Percentiles rank a stretch among this genome's conserved stretches.
These are phyloP conservation scores for Lycopodina hypogea DNA, from an alignment of 37 sponge, comb jelly and placozoan species.

Conservation along the genomic window DNA sequence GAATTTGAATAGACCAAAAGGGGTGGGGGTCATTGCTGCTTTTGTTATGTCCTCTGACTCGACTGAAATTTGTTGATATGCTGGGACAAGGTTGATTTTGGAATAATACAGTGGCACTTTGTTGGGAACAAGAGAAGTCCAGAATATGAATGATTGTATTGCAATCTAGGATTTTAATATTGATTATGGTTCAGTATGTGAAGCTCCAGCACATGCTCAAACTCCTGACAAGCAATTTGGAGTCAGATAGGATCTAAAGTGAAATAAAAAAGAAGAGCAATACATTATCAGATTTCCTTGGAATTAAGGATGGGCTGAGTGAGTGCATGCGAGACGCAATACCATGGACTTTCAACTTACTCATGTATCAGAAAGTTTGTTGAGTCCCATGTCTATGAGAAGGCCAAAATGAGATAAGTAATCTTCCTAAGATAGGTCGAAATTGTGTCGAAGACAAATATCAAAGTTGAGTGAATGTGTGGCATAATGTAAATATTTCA, in stretches of 20 bases:
- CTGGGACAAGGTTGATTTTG: slow-evolving; percentile 50
- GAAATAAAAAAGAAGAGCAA: too few relatives aligned
- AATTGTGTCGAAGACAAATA: slow-evolving; percentile 56
- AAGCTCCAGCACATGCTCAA: slow-evolving; percentile 68
- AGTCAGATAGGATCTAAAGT: slow-evolving; percentile 43
- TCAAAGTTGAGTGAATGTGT: slow-evolving; percentile 61
- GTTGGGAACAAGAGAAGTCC: slow-evolving; percentile 30
- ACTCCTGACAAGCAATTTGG: slow-evolving; percentile 50
- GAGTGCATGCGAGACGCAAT: slow-evolving; percentile 4
- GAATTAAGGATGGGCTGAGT: slow-evolving; percentile 7
- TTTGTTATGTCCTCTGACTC: slow-evolving; percentile 52
- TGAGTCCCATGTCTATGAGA: slow-evolving; percentile 47
- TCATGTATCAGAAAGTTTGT: slow-evolving; percentile 5
- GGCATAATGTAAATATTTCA: slow-evolving; percentile 52
- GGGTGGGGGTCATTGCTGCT: slow-evolving; percentile 62
- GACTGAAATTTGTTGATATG: slow-evolving; percentile 61
- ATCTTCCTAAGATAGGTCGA: slow-evolving; percentile 68
- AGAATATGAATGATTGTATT: slow-evolving; percentile 51
- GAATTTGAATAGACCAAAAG: too few relatives aligned
- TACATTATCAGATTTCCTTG: slow-evolving; percentile 31
- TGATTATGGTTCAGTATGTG: slow-evolving; percentile 69
- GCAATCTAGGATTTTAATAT: slow-evolving; percentile 33
- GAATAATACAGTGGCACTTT: slow-evolving; percentile 45
- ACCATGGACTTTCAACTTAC: slow-evolving; percentile 39
- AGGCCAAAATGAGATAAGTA: slow-evolving; percentile 49